Evolutionary conservation across 2,797 vertebrate species (phyloP), one percentile per base, ranked within the genome.

Genomic region (Schizopygopsis pylzovi): DNA sequence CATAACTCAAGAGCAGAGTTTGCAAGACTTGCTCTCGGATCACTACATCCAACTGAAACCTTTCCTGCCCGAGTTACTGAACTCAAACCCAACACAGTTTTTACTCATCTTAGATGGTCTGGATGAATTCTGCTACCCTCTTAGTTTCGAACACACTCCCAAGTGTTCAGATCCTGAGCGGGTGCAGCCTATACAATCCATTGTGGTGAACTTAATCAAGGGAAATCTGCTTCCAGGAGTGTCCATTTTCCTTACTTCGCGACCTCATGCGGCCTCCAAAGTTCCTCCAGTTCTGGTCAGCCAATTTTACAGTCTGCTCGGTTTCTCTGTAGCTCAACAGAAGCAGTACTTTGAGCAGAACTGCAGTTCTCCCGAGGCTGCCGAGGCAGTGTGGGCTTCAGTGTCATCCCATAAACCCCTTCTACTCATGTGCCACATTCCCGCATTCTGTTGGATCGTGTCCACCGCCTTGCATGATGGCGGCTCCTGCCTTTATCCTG

Each of bases 401-500:
- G 89, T 92, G 25, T 89, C 90, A 0, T 85, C 87, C 1, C 89
- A 91, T 37, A 87, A 86, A 82, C 91, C 92, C 16, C 88, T 92
- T 77, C 87, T 89, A 41, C 89, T 90, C 49, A 92, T 92, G 92
- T 92, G 91, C 52, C 91, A 91, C 67, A 92, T 92, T 63, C 92
- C 92, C 9, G 92, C 92, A 47, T 92, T 92, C 79, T 92, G 92
- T 70, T 92, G 92, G 91, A 92, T 92, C 3, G 85, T 91, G 20
- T 86, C 90, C 41, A 91, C 92, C 1, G 91, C 92, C 20, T 80
- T 92, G 79, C 84, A 86, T 9, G 82, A 90, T 25, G 87, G 84
- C 13, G 43, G 28, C 68, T 86, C 87, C 43, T 86, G 84, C 37
- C 73, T 91, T 77, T 79, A 59, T 78, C 25, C 39, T 20, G 10